phyloP scores from a whole-genome alignment of 2,113 vertebrate genomes.

The Clarias gariepinus region DNA sequence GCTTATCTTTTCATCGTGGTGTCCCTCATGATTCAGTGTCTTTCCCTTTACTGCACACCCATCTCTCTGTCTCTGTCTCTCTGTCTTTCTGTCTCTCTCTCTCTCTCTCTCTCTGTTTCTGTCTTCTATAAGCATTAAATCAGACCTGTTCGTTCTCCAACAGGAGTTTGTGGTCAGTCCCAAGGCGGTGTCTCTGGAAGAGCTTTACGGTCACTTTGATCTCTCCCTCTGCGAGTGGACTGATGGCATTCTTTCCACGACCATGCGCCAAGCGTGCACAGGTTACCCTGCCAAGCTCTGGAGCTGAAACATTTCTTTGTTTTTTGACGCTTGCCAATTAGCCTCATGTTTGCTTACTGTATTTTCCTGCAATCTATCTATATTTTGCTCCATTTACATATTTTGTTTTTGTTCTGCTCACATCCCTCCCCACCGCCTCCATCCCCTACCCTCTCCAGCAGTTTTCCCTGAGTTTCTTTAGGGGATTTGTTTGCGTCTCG shows the following conservation, averaged over 20 bases:
- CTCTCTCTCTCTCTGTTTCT: not conserved
- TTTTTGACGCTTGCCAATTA: constrained; percentile 20
- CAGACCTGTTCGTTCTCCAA: constrained; percentile 13
- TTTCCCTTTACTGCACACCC: not conserved
- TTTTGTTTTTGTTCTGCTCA: not conserved
- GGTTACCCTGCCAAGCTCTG: constrained; percentile 8
- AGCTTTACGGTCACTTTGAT: constrained; percentile 44
- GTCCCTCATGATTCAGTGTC: constrained; percentile 17
- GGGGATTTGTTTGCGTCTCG: constrained; percentile 20
- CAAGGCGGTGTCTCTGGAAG: constrained; percentile 37
- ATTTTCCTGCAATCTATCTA: not conserved
- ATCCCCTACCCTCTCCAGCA: not conserved
- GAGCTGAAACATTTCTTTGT: not conserved
- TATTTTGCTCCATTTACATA: not conserved
- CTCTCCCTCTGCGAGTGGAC: constrained; percentile 29
- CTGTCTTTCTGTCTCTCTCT: not conserved
- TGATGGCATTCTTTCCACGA: constrained; percentile 22
- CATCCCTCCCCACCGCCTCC: not conserved
- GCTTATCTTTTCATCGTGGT: constrained; percentile 23
- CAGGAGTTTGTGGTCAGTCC: constrained; percentile 45
- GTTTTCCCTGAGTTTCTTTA: not conserved
- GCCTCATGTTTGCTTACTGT: not conserved
- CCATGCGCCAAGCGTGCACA: constrained; percentile 36
- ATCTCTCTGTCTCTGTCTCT: not conserved
- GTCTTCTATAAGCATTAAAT: not conserved